Conservation (phyloP, 2,113 vertebrate genomes). For the Anser brachyrhynchus region DNA sequence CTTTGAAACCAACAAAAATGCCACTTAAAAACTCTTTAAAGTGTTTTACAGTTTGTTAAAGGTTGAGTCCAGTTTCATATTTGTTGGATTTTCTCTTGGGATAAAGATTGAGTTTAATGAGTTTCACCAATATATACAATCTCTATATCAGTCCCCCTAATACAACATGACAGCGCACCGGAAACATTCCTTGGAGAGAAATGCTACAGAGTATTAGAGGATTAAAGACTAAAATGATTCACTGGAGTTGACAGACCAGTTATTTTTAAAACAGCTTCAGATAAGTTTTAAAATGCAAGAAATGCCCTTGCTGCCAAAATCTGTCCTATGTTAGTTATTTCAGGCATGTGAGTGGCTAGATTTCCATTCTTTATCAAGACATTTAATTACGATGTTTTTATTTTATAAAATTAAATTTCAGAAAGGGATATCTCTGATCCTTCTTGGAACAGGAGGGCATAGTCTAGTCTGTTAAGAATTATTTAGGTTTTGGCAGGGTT, state of each 20-base stretch:
- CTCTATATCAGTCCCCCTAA: conserved; percentile 1
- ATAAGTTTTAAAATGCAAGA: conserved; percentile 38
- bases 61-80: background rate
- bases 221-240: conserved; percentile 35
- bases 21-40: background rate
- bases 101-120: background rate
- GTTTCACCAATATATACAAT: conserved; percentile 36
- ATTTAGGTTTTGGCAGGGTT: background rate
- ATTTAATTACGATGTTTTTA: background rate
- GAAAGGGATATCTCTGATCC: background rate
- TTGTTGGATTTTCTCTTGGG: background rate
- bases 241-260: conserved; percentile 59
- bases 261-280: conserved; percentile 67
- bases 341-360: background rate
- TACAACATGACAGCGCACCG: conserved; percentile 19
- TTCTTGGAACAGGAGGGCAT: background rate
- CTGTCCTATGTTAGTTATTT: background rate
- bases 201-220: conserved; percentile 40
- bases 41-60: background rate
- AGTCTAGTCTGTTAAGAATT: background rate
- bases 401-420: background rate
- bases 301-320: background rate
- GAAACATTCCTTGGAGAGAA: conserved; percentile 64
- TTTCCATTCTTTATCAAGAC: background rate
- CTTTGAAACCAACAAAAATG: background rate